These are phyloP conservation scores for Pongo abelii DNA, from an alignment of 2,113 vertebrate species.

Conservation along the genomic window DNA sequence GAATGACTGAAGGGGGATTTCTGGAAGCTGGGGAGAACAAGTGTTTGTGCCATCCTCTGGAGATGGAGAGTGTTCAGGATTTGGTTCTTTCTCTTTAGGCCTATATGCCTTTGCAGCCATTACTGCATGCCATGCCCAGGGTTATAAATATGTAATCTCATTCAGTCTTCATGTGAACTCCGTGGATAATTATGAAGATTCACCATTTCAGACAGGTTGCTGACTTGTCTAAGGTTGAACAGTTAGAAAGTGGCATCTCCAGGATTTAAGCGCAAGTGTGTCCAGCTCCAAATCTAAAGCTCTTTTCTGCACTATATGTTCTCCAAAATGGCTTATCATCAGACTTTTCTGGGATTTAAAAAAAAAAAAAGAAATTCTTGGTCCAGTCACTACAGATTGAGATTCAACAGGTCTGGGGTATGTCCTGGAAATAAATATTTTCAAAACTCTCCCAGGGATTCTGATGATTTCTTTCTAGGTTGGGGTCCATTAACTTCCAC, in stretches of 20 bases:
- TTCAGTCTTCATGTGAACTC: background rate
- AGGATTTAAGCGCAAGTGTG: background rate
- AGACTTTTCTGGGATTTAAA: background rate
- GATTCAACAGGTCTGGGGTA: background rate
- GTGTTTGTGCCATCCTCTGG: background rate
- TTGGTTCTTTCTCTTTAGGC: background rate
- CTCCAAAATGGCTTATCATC: background rate
- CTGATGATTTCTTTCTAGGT: background rate
- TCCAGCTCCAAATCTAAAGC: background rate
- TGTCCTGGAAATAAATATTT: background rate
- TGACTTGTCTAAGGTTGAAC: background rate
- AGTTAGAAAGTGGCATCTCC: background rate
- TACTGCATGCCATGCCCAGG: no score
- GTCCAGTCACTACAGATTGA: background rate
- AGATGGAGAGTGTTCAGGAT: background rate
- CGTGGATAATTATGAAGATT: background rate
- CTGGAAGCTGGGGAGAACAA: background rate
- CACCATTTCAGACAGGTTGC: background rate
- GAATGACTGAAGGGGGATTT: accelerated
- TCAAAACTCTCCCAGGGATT: background rate
- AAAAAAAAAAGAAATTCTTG: background rate
- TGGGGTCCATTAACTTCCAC: background rate
- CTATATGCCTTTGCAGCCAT: background rate
- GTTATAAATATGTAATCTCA: background rate
- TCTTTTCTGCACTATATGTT: background rate